Conservation (phyloP, 2,888 invertebrate species). For the Hipparchia semele region DNA sequence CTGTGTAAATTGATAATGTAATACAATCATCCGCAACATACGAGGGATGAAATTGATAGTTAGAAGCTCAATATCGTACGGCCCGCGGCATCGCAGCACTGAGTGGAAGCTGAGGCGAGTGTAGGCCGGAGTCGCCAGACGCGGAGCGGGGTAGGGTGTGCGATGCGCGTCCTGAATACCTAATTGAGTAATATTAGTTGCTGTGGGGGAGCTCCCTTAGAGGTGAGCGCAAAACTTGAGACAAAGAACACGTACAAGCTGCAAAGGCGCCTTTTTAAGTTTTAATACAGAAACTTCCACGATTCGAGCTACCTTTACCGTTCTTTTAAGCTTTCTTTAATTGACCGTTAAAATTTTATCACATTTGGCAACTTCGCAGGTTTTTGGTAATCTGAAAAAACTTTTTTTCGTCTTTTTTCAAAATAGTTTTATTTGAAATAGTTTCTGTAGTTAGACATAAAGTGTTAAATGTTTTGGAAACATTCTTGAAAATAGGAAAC, state of each 20-base stretch:
- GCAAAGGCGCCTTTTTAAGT: conserved; percentile 72
- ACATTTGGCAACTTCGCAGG: conserved; percentile 15
- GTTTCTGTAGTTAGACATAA: background rate
- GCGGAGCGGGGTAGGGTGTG: conserved; percentile 66
- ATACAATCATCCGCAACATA: conserved; percentile 24
- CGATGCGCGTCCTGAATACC: conserved; percentile 77
- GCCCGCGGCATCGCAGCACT: conserved; percentile 36
- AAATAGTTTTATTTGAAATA: background rate
- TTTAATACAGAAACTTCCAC: conserved; percentile 49
- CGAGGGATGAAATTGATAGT: conserved; percentile 37
- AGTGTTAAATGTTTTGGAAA: background rate
- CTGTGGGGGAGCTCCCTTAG: conserved; percentile 72
- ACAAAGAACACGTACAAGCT: conserved; percentile 77
- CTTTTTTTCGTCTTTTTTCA: background rate
- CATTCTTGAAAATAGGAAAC: background rate
- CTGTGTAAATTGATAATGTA: conserved; percentile 21
- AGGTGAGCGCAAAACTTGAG: conserved; percentile 76
- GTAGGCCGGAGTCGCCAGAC: conserved; percentile 60
- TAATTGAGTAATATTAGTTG: conserved; percentile 81
- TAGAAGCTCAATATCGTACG: conserved; percentile 45
- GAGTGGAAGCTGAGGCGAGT: conserved; percentile 45
- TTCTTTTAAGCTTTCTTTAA: conserved; percentile 34
- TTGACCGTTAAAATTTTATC: conserved; percentile 21
- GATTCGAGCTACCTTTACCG: conserved; percentile 31
- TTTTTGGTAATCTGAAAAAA: conserved; percentile 8